Conservation (phyloP, 2,797 vertebrate genomes). For the Lagodon rhomboides region DNA sequence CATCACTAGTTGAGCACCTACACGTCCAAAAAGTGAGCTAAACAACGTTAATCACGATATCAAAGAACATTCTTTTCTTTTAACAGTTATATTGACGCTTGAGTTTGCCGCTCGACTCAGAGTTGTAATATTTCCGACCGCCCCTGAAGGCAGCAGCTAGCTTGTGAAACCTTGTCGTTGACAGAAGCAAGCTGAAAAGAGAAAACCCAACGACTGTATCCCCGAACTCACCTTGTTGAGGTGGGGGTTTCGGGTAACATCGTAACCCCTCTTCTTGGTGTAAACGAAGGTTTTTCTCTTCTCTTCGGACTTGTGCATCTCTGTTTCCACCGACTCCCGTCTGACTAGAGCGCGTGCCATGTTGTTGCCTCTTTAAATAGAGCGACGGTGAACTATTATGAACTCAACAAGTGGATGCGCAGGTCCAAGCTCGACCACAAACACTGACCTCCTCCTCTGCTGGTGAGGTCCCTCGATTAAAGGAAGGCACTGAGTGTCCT, state of each 20-base stretch:
- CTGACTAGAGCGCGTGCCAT: conserved; percentile 79
- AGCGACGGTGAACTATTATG: conserved; percentile 61
- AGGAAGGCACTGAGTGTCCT: conserved; percentile 16
- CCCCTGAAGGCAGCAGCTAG: conserved; percentile 60
- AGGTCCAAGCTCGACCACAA: conserved; percentile 11
- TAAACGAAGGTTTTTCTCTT: conserved; percentile 75
- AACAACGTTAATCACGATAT: rapidly evolving
- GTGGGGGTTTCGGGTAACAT: conserved; percentile 90
- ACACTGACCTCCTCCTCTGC: conserved; percentile 15
- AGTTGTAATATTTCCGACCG: conserved; percentile 19
- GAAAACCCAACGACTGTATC: neutral
- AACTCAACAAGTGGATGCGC: conserved; percentile 81
- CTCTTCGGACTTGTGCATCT: conserved; percentile 81
- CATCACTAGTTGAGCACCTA: neutral
- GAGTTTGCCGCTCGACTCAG: rapidly evolving
- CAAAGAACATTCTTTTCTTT: rapidly evolving
- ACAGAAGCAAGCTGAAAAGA: conserved; percentile 33
- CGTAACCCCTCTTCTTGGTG: conserved; percentile 92
- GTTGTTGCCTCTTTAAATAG: conserved; percentile 82
- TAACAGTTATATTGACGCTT: neutral
- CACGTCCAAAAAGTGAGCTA: neutral
- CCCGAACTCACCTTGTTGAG: conserved; percentile 91
- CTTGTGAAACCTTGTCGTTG: conserved; percentile 12
- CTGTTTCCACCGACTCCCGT: conserved; percentile 82
- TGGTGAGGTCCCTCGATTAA: neutral